Conservation (phyloP, 2,113 vertebrate species). For the Heloderma charlesbogerti region DNA sequence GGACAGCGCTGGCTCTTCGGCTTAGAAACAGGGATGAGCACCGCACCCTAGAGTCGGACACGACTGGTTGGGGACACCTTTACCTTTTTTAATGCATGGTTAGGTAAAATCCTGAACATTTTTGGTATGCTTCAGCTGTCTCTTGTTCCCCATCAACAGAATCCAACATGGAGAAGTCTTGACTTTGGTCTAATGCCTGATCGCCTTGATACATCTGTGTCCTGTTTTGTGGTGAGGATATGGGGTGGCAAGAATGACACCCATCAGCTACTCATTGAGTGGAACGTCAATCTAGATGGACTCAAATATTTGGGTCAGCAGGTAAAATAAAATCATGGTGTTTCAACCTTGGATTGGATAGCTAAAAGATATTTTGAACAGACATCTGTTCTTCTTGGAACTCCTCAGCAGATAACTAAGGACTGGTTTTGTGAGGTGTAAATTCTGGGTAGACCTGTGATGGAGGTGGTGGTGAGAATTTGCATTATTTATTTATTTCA, state of each 20-base stretch:
- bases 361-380: not conserved
- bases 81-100: not conserved
- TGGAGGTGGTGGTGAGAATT: not conserved
- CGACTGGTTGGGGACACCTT: too few species aligned
- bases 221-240: slow-evolving; percentile 94
- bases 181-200: slow-evolving; percentile 97
- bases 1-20: too few species aligned
- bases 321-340: slow-evolving; percentile 76
- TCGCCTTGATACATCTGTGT: slow-evolving; percentile 93
- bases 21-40: too few species aligned
- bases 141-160: slow-evolving; percentile 77
- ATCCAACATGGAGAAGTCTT: slow-evolving; percentile 97
- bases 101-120: not conserved
- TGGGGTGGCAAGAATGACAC: slow-evolving; percentile 92
- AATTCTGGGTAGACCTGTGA: not conserved
- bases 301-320: slow-evolving; percentile 95
- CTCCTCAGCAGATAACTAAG: not conserved
- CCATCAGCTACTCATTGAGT: slow-evolving; percentile 93
- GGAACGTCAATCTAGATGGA: slow-evolving; percentile 95
- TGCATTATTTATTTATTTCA: too few species aligned
- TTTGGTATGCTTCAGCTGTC: not conserved
- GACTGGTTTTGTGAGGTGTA: not conserved
- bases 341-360: slow-evolving; percentile 19
- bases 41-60: too few species aligned
- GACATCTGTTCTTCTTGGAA: not conserved